Evolutionary conservation across 2,113 vertebrate genomes (phyloP), one percentile per base, ranked within the genome.

Genomic region (Naja naja): DNA sequence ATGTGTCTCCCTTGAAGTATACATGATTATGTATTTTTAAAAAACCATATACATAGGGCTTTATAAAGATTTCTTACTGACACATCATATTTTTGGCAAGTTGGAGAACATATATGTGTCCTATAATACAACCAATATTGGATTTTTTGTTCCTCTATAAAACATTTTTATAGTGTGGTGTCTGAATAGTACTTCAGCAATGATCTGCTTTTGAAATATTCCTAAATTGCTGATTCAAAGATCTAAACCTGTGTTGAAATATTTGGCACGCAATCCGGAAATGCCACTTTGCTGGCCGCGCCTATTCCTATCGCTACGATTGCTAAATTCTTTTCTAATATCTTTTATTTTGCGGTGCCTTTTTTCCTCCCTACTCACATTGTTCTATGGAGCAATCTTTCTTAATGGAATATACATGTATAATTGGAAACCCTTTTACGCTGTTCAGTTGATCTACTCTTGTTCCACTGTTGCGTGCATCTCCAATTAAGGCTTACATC

Each of bases 81-180:
- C 86, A 25, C 53, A 43, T 92, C 94, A 95, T 94, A 64, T 16
- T 93, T 94, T 60, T 95, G 90, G 91, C 92, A 95, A 95, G 93
- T 89, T 87, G 56, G 7, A 93, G 96, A 96, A 97, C 96, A 96
- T 92, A 96, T 94, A 93, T 96, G 94, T 96, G 0, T 0, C 94
- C 94, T 93, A 92, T 45, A 90, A 85, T 64, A 89, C 43, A 93
- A 34, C 54, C 9, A 8, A 49, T 91, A 54, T 92, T 52, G 53
- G 89, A 64, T 90, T 92, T 95, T 87, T n/a, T 95, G 95, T 95
- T 94, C 94, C 20, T 45, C 16, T 47, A 55, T 87, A 60, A 34
- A 87, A 87, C 0, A 30, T 85, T 11, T 45, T 55, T 16, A 56
- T 52, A 92, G 94, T 55, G 30, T 92, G 93, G 3, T 74, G 90